Conservation (phyloP, 2,113 vertebrate genomes). For the Seriola rivoliana region DNA sequence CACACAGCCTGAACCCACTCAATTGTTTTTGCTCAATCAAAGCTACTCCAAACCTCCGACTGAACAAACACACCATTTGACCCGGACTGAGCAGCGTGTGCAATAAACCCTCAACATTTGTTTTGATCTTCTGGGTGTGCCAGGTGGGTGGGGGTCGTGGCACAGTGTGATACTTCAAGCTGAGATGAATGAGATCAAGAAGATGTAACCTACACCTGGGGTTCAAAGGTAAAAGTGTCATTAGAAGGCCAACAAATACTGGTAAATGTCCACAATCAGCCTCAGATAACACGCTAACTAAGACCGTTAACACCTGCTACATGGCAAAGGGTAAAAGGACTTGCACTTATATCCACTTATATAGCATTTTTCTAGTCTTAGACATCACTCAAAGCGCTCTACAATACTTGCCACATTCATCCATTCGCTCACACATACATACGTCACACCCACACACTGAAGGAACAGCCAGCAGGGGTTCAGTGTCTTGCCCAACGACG, state of each 20-base stretch:
- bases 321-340: not conserved
- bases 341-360: no score
- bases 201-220: not conserved
- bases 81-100: constrained; percentile 5
- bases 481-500: no score
- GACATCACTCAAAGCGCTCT: no score
- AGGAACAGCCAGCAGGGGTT: no score
- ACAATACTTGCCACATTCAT: no score
- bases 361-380: no score
- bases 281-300: not conserved
- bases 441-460: no score
- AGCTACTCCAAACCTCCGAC: constrained; percentile 57
- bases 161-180: not conserved
- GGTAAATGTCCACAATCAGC: not conserved
- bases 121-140: constrained; percentile 50
- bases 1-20: constrained; percentile 61
- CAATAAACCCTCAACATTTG: constrained; percentile 46
- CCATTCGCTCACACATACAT: no score
- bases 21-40: constrained; percentile 52
- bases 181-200: not conserved
- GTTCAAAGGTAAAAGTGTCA: not conserved
- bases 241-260: not conserved
- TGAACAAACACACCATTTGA: constrained; percentile 62
- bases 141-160: constrained; percentile 23
- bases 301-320: no score